phyloP scores from a whole-genome alignment of 2,888 invertebrate genomes.

The Cancer borealis region DNA sequence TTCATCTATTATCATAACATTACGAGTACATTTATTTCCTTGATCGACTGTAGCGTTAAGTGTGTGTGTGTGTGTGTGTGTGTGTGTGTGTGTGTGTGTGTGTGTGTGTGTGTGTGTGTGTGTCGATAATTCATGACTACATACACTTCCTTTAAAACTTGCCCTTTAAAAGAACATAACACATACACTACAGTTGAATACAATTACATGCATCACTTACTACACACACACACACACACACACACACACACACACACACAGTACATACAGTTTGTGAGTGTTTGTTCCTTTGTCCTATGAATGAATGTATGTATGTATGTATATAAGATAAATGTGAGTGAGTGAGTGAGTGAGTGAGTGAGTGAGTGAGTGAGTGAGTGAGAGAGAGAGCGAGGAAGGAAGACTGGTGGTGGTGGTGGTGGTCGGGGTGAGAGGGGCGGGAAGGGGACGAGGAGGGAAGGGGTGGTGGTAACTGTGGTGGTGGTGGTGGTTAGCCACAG shows the following conservation, averaged over 20 bases:
- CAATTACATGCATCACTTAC: too few relatives aligned
- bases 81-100: conserved; percentile 40
- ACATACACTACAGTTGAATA: too few relatives aligned
- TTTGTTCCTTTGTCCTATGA: too few relatives aligned
- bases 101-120: neutral
- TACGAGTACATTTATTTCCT: too few relatives aligned
- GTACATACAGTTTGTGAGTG: too few relatives aligned
- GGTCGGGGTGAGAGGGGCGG: conserved; percentile 24
- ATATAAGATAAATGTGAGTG: neutral
- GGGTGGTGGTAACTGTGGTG: conserved; percentile 58
- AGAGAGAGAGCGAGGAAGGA: neutral
- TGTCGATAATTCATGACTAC: too few relatives aligned
- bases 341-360: neutral
- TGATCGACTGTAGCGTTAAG: neutral
- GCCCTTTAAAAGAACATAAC: too few relatives aligned
- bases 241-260: too few relatives aligned
- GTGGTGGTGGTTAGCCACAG: conserved; percentile 65
- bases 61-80: conserved; percentile 52
- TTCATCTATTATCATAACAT: too few relatives aligned
- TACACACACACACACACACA: too few relatives aligned
- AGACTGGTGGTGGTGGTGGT: conserved; percentile 24
- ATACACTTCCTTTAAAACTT: too few relatives aligned
- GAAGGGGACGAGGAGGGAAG: conserved; percentile 16
- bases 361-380: conserved; percentile 36
- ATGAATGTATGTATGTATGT: neutral